Conservation (phyloP, 2,888 invertebrate genomes). For the Hecatera dysodea region DNA sequence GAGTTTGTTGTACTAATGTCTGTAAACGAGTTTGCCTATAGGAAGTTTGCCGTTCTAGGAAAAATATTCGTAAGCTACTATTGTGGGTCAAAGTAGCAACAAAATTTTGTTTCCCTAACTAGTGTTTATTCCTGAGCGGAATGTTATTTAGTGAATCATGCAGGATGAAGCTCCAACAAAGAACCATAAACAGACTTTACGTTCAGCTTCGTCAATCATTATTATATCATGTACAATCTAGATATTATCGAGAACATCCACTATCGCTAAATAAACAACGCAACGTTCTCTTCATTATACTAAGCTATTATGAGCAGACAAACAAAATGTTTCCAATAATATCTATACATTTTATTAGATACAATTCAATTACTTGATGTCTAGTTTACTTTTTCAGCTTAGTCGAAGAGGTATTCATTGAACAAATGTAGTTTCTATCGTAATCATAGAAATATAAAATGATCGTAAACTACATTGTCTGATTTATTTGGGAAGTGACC, state of each 20-base stretch:
- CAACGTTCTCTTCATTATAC: constrained; percentile 32
- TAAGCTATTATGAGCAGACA: constrained; percentile 23
- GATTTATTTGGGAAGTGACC: constrained; percentile 37
- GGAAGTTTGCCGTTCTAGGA: constrained; percentile 16
- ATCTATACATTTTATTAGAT: constrained; percentile 14
- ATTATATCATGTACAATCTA: constrained; percentile 14
- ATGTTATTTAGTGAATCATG: constrained; percentile 24
- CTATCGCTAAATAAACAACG: constrained; percentile 48
- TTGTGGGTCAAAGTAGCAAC: constrained; percentile 1
- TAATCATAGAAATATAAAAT: too few species aligned
- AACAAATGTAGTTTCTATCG: constrained; percentile 16
- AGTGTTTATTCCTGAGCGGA: background rate
- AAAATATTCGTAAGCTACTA: constrained; percentile 5
- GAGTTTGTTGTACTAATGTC: constrained; percentile 28
- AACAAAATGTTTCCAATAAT: constrained; percentile 23
- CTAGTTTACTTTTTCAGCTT: constrained; percentile 23
- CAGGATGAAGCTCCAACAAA: constrained; percentile 25
- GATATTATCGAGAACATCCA: constrained; percentile 21
- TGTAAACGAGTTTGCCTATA: constrained; percentile 15
- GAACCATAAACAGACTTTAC: constrained; percentile 11
- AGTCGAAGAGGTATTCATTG: constrained; percentile 18
- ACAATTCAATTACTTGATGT: constrained; percentile 18
- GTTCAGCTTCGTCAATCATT: constrained; percentile 38
- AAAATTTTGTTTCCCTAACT: constrained; percentile 1
- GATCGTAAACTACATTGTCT: too few species aligned